Percentiles rank a stretch among this genome's conserved stretches.
Conservation (phyloP, 1,140 invertebrate genomes). For the Bursaphelenchus mucronatus region DNA sequence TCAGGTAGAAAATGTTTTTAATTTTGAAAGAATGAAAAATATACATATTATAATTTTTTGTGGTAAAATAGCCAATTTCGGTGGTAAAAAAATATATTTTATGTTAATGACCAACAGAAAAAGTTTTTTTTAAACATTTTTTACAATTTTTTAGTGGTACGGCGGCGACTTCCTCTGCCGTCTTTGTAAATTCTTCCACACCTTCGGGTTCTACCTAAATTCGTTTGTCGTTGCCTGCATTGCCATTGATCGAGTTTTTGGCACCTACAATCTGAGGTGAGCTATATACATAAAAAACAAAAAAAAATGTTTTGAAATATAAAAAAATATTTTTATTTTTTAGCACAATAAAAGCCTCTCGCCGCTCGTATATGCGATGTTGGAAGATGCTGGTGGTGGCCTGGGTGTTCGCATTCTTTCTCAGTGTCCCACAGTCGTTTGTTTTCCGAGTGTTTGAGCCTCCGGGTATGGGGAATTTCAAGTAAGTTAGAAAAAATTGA, state of each 20-base stretch:
- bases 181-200: conserved; percentile 58
- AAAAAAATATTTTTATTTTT: conserved; percentile 25
- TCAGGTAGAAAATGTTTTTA: conserved; percentile 28
- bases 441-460: conserved; percentile 55
- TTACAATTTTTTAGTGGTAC: conserved; percentile 54
- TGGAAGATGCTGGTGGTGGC: conserved; percentile 42
- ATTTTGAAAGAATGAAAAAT: too few species aligned
- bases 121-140: conserved; percentile 13
- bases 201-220: conserved; percentile 58
- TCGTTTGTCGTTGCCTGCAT: conserved; percentile 59
- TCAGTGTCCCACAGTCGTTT: conserved; percentile 50
- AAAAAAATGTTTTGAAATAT: conserved; percentile 11
- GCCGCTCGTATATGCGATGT: conserved; percentile 41
- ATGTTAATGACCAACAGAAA: too few species aligned
- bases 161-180: conserved; percentile 54
- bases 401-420: conserved; percentile 47
- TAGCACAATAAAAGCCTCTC: conserved; percentile 46
- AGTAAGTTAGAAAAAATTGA: conserved; percentile 30
- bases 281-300: not conserved
- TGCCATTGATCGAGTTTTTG: conserved; percentile 54
- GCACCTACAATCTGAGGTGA: conserved; percentile 55
- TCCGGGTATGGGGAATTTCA: conserved; percentile 47
- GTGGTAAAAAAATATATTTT: too few species aligned
- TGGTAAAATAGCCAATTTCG: too few species aligned
- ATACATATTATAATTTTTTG: too few species aligned